Evolutionary conservation across 2,797 vertebrate species (phyloP), one percentile per base, ranked within the genome.

Genomic region (Myotis daubentonii): DNA sequence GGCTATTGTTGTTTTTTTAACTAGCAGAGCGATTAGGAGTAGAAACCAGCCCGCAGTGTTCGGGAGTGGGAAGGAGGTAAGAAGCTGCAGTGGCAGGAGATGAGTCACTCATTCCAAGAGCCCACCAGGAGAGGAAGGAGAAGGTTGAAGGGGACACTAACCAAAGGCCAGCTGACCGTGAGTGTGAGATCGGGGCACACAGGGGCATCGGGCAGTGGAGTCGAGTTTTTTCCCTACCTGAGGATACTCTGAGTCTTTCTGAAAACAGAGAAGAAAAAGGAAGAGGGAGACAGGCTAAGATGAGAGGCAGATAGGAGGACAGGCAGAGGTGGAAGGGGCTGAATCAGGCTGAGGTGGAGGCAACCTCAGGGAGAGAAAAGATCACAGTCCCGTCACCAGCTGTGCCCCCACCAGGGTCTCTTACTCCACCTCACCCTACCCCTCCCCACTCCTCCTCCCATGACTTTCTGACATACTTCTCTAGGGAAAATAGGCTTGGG

Each of bases 101-200:
- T 0, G 20, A 70, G 51, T 36, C 87, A 49, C 8, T 19, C 87
- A 49, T 13, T 8, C 51, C 5, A 51, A 90, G 10, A 80, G 17
- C 10, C 66, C 55, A 16, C 76, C 47, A 49, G 33, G 65, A 86
- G 91, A 33, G 0, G 36, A 65, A 53, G 53, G 30, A 20, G 23
- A 41, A 3, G 12, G 65, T 15, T 44, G n/a, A 44, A n/a, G 0
- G 2, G 36, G 71, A 19, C 4, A 1, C 41, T 0, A 30, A 62
- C 4, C 38, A 17, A 4, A 19, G 8, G 30, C 1, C n/a, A 44
- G 62, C 17, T 1, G 44, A 22, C 23, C 19, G 0, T 3, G 25
- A 23, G 2, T 0, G 4, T n/a, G 23, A 47, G 30, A 16, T 6
- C 8, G 1, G 13, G 28, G 44, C 53, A 23, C 7, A 2, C 4